phyloP scores from a whole-genome alignment of 2,113 vertebrate genomes.

The Carassius gibelio region DNA sequence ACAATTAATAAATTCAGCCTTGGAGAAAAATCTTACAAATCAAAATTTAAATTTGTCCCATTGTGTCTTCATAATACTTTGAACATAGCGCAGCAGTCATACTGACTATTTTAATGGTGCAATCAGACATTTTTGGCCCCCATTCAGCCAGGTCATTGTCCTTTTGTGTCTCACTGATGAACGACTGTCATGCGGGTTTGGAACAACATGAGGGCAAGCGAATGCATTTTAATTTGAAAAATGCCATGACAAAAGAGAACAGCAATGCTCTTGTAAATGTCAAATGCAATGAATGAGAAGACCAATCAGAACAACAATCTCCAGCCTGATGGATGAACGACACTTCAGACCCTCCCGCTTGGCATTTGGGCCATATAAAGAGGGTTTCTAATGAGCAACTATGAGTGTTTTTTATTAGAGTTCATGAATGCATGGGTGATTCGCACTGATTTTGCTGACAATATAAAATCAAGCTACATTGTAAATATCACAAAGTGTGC shows the following conservation, averaged over 20 bases:
- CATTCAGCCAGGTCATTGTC: no score
- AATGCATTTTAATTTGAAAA: neutral
- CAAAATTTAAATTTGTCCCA: neutral
- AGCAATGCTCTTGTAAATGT: slow-evolving; percentile 10
- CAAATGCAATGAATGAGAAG: neutral
- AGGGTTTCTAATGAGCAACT: slow-evolving; percentile 12
- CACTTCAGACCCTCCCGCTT: slow-evolving; percentile 17
- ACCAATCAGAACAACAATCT: neutral
- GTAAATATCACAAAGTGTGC: no score
- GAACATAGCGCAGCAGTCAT: neutral
- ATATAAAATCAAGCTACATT: neutral
- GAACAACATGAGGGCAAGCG: neutral
- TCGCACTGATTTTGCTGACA: neutral
- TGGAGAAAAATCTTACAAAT: neutral
- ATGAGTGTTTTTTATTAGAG: neutral
- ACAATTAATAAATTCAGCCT: neutral
- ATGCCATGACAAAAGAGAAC: neutral
- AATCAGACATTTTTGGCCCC: no score
- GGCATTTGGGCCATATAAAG: slow-evolving; percentile 52
- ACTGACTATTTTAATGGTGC: neutral
- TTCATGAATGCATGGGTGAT: neutral
- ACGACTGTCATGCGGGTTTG: neutral
- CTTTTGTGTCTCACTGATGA: no score
- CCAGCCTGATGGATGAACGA: neutral
- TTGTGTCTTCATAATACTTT: neutral